Percentiles rank a stretch among this genome's conserved stretches.
phyloP scores from a whole-genome alignment of 35 echinoderm and acorn worm genomes.

The Heliocidaris tuberculata region DNA sequence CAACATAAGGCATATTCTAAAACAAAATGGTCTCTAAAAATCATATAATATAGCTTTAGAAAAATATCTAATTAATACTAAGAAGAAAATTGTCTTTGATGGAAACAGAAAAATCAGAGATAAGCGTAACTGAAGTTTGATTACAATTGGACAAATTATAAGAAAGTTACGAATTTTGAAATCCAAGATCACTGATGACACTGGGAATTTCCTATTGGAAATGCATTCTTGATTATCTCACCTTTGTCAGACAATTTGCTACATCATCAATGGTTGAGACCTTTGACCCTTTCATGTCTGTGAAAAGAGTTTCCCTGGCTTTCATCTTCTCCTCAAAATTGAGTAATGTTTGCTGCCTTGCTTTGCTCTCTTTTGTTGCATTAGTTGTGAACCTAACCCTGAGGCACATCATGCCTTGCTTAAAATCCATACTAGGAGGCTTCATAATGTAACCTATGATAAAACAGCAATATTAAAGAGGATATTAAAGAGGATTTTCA shows the following conservation, averaged over 20 bases:
- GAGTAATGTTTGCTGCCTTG: not conserved
- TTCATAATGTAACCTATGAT: conserved; percentile 64
- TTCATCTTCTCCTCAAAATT: conserved; percentile 29
- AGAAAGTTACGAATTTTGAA: no score
- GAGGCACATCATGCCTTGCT: conserved; percentile 53
- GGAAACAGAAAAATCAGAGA: no score
- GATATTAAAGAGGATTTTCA: no score
- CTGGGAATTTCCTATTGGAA: no score
- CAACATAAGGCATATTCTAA: no score
- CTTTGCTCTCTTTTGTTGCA: conserved; percentile 27
- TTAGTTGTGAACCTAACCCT: conserved; percentile 65
- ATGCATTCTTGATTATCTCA: not conserved
- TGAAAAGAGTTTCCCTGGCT: conserved; percentile 50
- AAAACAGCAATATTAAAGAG: not conserved
- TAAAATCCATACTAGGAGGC: conserved; percentile 77
- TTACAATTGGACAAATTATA: no score
- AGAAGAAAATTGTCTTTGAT: no score
- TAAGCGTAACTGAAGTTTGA: no score
- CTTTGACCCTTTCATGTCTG: conserved; percentile 23
- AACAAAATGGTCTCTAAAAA: no score
- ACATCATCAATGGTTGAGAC: conserved; percentile 43
- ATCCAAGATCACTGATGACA: no score
- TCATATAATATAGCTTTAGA: no score
- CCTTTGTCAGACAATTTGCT: conserved; percentile 51
- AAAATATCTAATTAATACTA: no score